Conservation (phyloP, 2,888 invertebrate genomes). For the Euclidia mi region DNA sequence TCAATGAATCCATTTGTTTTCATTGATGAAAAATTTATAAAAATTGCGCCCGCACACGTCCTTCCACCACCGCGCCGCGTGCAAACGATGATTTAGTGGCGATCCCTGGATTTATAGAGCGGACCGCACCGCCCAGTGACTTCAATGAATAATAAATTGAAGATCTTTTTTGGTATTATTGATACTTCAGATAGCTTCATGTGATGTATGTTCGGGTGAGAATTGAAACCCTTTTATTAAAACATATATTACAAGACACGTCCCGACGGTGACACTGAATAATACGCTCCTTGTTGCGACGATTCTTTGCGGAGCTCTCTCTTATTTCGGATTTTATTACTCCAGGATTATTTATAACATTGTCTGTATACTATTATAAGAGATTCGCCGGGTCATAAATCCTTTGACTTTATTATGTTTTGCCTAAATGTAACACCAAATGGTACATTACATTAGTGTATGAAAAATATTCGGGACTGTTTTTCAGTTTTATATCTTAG, state of each 20-base stretch:
- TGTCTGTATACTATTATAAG: conserved; percentile 63
- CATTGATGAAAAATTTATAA: conserved; percentile 73
- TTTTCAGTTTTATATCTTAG: neutral
- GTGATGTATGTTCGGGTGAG: conserved; percentile 85
- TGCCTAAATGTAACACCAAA: conserved; percentile 31
- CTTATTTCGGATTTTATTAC: conserved; percentile 86
- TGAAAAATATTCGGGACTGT: conserved; percentile 3
- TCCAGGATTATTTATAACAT: conserved; percentile 79
- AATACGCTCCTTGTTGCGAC: conserved; percentile 86
- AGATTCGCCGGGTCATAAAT: conserved; percentile 59
- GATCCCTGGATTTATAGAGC: conserved; percentile 82
- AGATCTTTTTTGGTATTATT: conserved; percentile 86
- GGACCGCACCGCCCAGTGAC: conserved; percentile 77
- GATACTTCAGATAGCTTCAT: conserved; percentile 82
- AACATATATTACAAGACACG: conserved; percentile 88
- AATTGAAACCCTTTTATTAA: conserved; percentile 90
- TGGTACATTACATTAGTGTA: conserved; percentile 14
- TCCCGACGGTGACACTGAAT: conserved; percentile 87
- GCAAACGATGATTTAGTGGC: conserved; percentile 86
- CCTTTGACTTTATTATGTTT: conserved; percentile 57
- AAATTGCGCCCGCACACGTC: conserved; percentile 75
- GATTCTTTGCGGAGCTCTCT: conserved; percentile 76
- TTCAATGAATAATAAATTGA: conserved; percentile 88
- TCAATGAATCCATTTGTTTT: conserved; percentile 72
- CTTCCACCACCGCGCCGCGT: conserved; percentile 63